Percentiles rank a stretch among this genome's conserved stretches.
Evolutionary conservation across 2,113 vertebrate genomes (phyloP).

Genomic region (Sorex fumeus): DNA sequence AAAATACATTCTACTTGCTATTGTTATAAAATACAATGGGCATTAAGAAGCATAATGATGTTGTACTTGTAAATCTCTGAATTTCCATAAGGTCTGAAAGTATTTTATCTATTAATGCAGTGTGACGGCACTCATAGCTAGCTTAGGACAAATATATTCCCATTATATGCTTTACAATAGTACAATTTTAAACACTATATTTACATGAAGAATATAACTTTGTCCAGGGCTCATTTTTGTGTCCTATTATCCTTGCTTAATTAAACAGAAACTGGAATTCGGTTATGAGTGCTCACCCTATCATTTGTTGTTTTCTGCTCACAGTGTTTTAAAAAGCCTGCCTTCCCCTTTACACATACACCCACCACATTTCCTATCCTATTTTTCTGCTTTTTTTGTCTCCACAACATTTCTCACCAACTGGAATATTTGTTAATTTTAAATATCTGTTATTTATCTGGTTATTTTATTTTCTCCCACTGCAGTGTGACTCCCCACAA

Average conservation of each 20-base stretch:
- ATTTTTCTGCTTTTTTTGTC: background rate
- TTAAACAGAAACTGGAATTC: constrained; percentile 55
- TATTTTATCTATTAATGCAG: constrained; percentile 72
- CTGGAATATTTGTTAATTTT: constrained; percentile 9
- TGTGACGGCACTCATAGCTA: constrained; percentile 57
- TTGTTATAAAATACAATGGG: constrained; percentile 72
- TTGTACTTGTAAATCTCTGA: constrained; percentile 74
- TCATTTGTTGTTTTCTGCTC: background rate
- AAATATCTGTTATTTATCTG: constrained; percentile 21
- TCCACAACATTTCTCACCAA: background rate
- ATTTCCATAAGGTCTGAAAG: constrained; percentile 67
- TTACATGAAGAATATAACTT: constrained; percentile 9
- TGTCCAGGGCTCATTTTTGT: constrained; percentile 32
- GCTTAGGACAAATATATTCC: constrained; percentile 75
- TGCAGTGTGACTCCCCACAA: background rate
- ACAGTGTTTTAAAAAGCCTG: background rate
- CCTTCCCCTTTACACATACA: background rate
- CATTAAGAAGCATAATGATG: constrained; percentile 30
- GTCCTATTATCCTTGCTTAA: constrained; percentile 6
- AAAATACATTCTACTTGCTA: constrained; percentile 67
- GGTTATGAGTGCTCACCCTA: background rate
- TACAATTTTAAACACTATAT: constrained; percentile 53
- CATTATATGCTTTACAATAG: constrained; percentile 51
- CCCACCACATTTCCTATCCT: background rate
- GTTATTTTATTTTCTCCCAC: background rate